These are phyloP conservation scores for Leucopternis melanops DNA, from an alignment of 2,113 vertebrate species.

Conservation along the genomic window DNA sequence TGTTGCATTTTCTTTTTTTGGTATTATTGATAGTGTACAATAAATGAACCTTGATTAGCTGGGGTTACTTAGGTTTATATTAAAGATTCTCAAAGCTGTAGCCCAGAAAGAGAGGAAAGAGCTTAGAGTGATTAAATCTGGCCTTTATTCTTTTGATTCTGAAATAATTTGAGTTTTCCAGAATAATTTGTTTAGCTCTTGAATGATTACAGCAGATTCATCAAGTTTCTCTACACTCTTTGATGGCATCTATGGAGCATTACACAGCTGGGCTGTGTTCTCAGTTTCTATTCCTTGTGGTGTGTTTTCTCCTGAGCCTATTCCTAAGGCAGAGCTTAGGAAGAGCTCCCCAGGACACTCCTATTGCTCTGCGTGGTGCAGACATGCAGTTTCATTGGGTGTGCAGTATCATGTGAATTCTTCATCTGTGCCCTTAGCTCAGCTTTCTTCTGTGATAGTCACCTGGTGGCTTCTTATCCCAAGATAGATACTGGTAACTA, in stretches of 20 bases:
- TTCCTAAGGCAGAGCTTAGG: not conserved
- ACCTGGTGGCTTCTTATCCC: not conserved
- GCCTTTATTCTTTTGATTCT: not conserved
- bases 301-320: not conserved
- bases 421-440: not conserved
- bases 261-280: not conserved
- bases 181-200: not conserved
- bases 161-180: not conserved
- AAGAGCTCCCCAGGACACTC: not conserved
- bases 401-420: no score
- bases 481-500: accelerated
- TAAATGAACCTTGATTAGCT: not conserved
- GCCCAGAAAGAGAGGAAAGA: not conserved
- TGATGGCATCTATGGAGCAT: not conserved
- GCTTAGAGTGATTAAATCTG: not conserved
- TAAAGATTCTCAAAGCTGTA: not conserved
- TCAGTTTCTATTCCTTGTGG: not conserved
- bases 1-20: not conserved
- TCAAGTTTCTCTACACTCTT: not conserved
- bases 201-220: not conserved
- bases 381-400: accelerated
- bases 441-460: not conserved
- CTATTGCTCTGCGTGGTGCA: not conserved
- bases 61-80: not conserved
- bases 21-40: not conserved